Percentiles rank a stretch among this genome's conserved stretches.
Conservation (phyloP, 2,113 vertebrate species). For the Falcunculus frontatus region DNA sequence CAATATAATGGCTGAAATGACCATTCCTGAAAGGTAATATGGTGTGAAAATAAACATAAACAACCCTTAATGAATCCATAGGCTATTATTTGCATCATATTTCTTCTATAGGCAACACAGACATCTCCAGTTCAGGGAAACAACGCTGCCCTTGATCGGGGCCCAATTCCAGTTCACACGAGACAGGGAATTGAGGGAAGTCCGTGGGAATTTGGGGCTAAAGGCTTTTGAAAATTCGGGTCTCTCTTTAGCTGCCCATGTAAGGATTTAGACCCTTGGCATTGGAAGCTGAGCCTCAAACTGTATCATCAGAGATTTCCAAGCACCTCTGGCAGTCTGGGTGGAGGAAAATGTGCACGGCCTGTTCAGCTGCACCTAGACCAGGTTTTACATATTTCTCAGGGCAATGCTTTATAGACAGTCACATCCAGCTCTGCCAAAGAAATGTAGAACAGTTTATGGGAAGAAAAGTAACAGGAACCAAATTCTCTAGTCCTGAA, state of each 20-base stretch:
- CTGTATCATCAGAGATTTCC: background rate
- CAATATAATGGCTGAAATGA: constrained; percentile 15
- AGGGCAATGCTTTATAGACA: background rate
- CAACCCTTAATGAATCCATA: constrained; percentile 42
- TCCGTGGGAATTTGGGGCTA: background rate
- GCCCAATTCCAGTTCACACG: background rate
- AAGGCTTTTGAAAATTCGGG: constrained; percentile 1
- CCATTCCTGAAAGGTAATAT: background rate
- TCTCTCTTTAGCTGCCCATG: background rate
- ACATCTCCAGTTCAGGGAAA: background rate
- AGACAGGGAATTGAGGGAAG: background rate
- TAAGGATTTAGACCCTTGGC: background rate
- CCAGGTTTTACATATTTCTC: background rate
- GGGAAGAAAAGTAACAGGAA: background rate
- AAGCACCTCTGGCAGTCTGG: background rate
- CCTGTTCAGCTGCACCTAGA: background rate
- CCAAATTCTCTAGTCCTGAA: background rate
- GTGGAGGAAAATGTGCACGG: background rate
- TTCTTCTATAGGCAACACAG: constrained; percentile 26
- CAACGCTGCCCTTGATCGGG: background rate
- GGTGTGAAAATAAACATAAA: constrained; percentile 45
- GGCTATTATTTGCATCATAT: constrained; percentile 23
- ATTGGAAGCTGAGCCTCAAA: background rate
- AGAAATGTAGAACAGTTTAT: background rate
- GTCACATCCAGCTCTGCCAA: background rate